A percentile compares a stretch with the other conserved stretches of the same genome.
phyloP scores from a whole-genome alignment of 1,140 invertebrate species.

The Cepaea nemoralis region DNA sequence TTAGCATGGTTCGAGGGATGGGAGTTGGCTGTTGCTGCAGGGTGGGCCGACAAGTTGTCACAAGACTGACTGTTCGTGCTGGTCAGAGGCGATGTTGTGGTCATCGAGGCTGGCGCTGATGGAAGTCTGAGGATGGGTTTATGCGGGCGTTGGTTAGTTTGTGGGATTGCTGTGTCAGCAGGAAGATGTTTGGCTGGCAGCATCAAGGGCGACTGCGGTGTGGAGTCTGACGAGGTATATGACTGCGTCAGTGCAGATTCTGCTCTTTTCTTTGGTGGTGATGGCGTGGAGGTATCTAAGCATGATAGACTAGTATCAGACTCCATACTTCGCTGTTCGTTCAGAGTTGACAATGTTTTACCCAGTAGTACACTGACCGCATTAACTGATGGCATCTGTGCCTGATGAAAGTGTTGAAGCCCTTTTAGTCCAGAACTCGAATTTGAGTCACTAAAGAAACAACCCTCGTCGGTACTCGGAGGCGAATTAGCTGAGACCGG shows the following conservation, averaged over 20 bases:
- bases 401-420: not conserved
- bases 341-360: conserved; percentile 34
- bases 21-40: not conserved
- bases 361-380: not conserved
- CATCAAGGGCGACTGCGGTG: not conserved
- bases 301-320: conserved; percentile 32
- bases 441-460: not conserved
- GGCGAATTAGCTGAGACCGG: not conserved
- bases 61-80: not conserved
- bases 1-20: not conserved
- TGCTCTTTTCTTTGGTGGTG: not conserved
- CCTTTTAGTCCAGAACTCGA: not conserved
- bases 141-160: not conserved
- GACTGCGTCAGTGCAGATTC: not conserved
- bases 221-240: not conserved
- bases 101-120: not conserved
- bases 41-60: not conserved
- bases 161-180: not conserved
- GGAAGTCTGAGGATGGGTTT: conserved; percentile 17
- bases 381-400: not conserved
- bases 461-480: not conserved
- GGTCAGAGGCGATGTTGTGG: not conserved
- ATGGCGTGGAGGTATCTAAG: not conserved
- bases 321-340: conserved; percentile 44
- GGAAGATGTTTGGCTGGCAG: not conserved